Evolutionary conservation across 2,888 invertebrate genomes (phyloP).

Genomic region (Galerucella calmariensis): DNA sequence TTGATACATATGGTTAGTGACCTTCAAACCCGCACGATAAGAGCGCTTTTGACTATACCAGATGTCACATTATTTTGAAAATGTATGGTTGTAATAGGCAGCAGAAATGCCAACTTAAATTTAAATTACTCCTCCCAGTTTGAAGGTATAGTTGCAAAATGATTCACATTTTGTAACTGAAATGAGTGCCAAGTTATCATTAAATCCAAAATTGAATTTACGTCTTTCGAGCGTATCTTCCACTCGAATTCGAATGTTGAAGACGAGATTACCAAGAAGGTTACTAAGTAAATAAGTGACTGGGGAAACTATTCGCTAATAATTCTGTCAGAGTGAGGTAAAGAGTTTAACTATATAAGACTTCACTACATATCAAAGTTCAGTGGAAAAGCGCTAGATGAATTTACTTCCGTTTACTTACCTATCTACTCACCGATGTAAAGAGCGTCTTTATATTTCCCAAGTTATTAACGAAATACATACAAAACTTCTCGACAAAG

Average conservation of each 20-base stretch:
- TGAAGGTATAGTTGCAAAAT: too few relatives aligned
- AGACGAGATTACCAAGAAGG: constrained; percentile 15
- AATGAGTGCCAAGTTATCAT: not conserved
- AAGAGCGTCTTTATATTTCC: constrained; percentile 26
- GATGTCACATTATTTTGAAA: too few relatives aligned
- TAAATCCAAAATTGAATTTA: constrained; percentile 13
- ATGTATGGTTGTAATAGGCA: too few relatives aligned
- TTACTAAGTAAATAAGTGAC: constrained; percentile 33
- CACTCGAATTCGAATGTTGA: constrained; percentile 14
- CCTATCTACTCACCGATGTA: constrained; percentile 28
- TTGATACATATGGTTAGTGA: too few relatives aligned
- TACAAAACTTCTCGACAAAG: constrained; percentile 28
- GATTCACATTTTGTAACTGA: too few relatives aligned
- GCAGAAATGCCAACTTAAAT: too few relatives aligned
- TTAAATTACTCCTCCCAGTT: too few relatives aligned
- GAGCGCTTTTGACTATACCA: too few relatives aligned
- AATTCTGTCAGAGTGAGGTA: constrained; percentile 32
- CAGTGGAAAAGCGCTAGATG: constrained; percentile 37
- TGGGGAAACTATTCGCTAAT: constrained; percentile 35
- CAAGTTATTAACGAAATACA: constrained; percentile 28
- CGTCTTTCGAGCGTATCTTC: constrained; percentile 17
- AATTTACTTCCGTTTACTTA: constrained; percentile 40
- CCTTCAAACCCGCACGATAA: too few relatives aligned
- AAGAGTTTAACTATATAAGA: constrained; percentile 35
- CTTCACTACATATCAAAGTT: constrained; percentile 41